phyloP scores from a whole-genome alignment of 2,888 invertebrate genomes.

The Spilarctia lutea region DNA sequence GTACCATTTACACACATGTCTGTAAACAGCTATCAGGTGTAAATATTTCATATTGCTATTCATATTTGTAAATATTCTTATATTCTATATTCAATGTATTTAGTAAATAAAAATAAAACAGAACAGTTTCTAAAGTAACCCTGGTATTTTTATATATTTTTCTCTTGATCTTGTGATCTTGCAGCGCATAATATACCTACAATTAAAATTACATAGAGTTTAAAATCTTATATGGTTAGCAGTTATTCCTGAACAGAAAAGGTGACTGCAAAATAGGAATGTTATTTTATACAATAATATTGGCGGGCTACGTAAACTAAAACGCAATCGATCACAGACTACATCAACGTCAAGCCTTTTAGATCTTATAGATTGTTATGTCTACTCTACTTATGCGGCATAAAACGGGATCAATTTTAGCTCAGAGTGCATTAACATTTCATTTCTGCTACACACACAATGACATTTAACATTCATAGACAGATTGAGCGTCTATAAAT shows the following conservation, averaged over 20 bases:
- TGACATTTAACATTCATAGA: neutral
- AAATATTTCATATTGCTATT: constrained; percentile 10
- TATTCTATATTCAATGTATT: too few species aligned
- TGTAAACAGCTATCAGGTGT: constrained; percentile 28
- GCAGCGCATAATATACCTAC: too few species aligned
- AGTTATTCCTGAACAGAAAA: neutral
- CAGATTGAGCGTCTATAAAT: constrained; percentile 4
- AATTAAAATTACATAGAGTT: too few species aligned
- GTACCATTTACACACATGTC: constrained; percentile 37
- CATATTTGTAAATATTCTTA: constrained; percentile 17
- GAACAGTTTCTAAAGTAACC: neutral
- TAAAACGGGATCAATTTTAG: constrained; percentile 12
- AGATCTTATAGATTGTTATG: constrained; percentile 3
- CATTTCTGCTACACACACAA: constrained; percentile 1
- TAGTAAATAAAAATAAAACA: too few species aligned
- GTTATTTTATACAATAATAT: neutral
- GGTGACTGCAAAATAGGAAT: neutral
- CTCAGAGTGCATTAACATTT: constrained; percentile 10
- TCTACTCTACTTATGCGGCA: neutral
- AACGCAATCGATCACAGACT: constrained; percentile 2
- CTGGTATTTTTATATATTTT: neutral
- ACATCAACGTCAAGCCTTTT: constrained; percentile 6
- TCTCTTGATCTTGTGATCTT: neutral
- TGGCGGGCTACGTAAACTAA: neutral
- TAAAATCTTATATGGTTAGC: neutral